Evolutionary conservation across 2,888 invertebrate genomes (phyloP), one percentile per base, ranked within the genome.

Genomic region (Pseudolycoriella hygida): DNA sequence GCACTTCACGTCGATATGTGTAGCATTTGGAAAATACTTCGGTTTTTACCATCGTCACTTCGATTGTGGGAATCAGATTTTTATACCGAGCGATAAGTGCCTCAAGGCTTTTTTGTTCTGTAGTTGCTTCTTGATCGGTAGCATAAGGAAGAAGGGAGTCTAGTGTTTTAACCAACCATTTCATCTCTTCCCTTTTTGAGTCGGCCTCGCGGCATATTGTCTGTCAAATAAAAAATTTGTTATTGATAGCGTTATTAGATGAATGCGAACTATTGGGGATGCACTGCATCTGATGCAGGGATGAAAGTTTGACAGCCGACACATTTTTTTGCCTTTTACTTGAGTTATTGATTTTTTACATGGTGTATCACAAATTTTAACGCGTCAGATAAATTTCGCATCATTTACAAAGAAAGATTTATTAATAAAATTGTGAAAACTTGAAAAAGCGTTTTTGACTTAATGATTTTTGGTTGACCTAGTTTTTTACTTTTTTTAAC

Each of bases 11-110:
- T 38, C 87, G 74, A 62, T 90, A 94, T 1, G 87, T 85, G 60
- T 90, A 92, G 60, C 92, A 93, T 62, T 88, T 83, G 2, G 90
- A 85, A 56, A 89, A 82, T 0, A 90, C 83, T 55, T 92, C 89
- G 0, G 93, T 90, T 66, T 87, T 86, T 10, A 88, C 84, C 77
- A 90, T 86, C 1, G 90, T 89, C 45, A 90, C 79, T 64, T 93
- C 92, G 53, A 93, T 83, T 2, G 85, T 85, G 1, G 93, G 92
- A 55, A 92, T 85, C 11, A 94, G 69, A 57, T 86, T 86, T 60
- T 90, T 90, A 63, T 93, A 93, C 49, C 92, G 77, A 0, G 81
- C 73, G 48, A 93, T 83, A 15, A 93, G 68, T 49, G 76, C 74
- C 60, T 90, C 88, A 12, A 96, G 68, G 55, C 77, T 77, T 49